Base-by-base conservation (phyloP, 92 coral and sea anemone species). In the Chrysogorgia sp. region DNA sequence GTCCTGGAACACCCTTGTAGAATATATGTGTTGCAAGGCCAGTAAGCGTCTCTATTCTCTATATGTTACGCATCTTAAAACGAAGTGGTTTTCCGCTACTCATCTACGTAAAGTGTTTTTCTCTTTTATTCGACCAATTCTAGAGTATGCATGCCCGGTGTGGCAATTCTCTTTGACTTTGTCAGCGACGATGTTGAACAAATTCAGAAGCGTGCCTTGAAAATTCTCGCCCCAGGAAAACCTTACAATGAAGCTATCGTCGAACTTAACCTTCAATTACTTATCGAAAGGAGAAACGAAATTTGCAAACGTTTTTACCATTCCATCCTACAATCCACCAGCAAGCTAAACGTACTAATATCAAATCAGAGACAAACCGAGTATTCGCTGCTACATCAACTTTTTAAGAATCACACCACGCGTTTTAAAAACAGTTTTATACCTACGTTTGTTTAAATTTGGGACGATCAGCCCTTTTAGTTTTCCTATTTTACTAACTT, bases 71-170 rank as follows among this genome's bases (percentile, higher is more conserved):
- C 58, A 50, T n/a, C 26, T 71, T 50, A 24, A 72, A 72, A 40
- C 65, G 81, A 49, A 59, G 58, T 59, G 81, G 55, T 34, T 56
- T 72, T 59, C 79, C 14, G 45, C 41, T 29, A 53, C 10, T 19
- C 63, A 72, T 59, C 32, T 72, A 72, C 64, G 43, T 22, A 56
- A 61, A 61, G 40, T 61, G 67, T 61, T 12, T 29, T 8, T 35
- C 40, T 25, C 37, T 29, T 61, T 61, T 34, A 61, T 61, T 61
- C 40, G 67, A 25, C 67, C 67, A 26, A 61, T 61, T 13, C 21
- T 61, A 34, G 67, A 69, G 53, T 81, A 67, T 70, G 80, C 80
- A 19, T 81, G 85, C 5, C 80, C 85, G 10, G 85, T 70, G 49
- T 81, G 70, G 85, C 85, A 81, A 40, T 52, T 76, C 21, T 55